Conservation (phyloP, 2,888 invertebrate genomes). For the Tupiocoris notatus region DNA sequence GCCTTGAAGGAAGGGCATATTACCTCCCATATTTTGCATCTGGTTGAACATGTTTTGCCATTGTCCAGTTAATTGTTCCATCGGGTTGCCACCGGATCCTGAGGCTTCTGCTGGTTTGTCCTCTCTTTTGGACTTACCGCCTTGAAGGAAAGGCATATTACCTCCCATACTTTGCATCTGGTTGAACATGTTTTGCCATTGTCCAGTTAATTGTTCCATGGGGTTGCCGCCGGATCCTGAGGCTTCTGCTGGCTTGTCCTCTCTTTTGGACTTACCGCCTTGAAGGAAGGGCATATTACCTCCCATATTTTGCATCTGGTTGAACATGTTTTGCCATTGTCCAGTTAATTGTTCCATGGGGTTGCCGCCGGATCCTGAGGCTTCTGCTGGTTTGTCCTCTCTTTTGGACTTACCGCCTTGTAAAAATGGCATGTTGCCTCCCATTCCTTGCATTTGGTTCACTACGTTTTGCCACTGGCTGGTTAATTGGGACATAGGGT, state of each 20-base stretch:
- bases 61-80: not conserved
- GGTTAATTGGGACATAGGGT: not conserved
- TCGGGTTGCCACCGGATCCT: not conserved
- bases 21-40: not conserved
- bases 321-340: not conserved
- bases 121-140: too few species aligned
- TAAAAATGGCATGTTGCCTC: constrained; percentile 29
- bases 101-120: too few species aligned
- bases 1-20: constrained; percentile 8
- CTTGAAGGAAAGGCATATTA: not conserved
- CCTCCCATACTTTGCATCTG: not conserved
- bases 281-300: not conserved
- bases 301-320: not conserved
- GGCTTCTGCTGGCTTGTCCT: not conserved
- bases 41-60: not conserved
- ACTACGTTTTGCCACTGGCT: constrained; percentile 3
- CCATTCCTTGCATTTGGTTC: not conserved
- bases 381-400: constrained; percentile 1
- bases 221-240: constrained; percentile 7
- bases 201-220: constrained; percentile 8
- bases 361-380: not conserved
- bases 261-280: not conserved
- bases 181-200: not conserved
- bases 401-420: too few species aligned
- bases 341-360: not conserved